Conservation (phyloP, 2,797 vertebrate genomes). For the Acrossocheilus wenchowensis region DNA sequence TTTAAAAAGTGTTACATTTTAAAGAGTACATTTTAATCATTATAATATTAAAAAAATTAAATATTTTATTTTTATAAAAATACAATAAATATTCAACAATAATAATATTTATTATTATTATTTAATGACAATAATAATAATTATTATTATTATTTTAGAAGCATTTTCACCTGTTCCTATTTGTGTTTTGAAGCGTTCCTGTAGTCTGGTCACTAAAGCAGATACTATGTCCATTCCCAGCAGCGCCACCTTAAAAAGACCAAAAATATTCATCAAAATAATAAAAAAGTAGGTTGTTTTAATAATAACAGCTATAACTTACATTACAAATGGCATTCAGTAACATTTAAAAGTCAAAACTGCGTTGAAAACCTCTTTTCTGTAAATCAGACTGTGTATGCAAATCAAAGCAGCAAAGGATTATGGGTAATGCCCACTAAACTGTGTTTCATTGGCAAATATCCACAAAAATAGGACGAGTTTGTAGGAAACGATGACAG, state of each 20-base stretch:
- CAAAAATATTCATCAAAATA: background rate
- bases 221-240: conserved; percentile 94
- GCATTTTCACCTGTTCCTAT: conserved; percentile 88
- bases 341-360: background rate
- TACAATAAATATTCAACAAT: background rate
- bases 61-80: too few relatives aligned
- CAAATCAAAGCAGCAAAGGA: conserved; percentile 69
- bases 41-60: background rate
- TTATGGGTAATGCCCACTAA: conserved; percentile 78
- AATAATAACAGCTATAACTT: background rate
- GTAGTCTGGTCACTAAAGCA: conserved; percentile 86
- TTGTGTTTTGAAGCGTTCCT: conserved; percentile 91
- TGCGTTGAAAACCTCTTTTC: background rate
- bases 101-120: background rate
- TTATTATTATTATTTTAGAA: background rate
- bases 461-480: accelerated
- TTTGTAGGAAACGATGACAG: background rate
- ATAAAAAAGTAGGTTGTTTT: background rate
- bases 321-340: background rate
- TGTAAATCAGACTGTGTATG: conserved; percentile 6
- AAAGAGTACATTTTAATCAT: background rate
- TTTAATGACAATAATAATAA: too few relatives aligned
- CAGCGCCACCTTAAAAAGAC: conserved; percentile 85
- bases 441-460: background rate
- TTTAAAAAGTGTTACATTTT: background rate